Evolutionary conservation across 2,113 vertebrate species (phyloP).

Genomic region (Pipra filicauda): DNA sequence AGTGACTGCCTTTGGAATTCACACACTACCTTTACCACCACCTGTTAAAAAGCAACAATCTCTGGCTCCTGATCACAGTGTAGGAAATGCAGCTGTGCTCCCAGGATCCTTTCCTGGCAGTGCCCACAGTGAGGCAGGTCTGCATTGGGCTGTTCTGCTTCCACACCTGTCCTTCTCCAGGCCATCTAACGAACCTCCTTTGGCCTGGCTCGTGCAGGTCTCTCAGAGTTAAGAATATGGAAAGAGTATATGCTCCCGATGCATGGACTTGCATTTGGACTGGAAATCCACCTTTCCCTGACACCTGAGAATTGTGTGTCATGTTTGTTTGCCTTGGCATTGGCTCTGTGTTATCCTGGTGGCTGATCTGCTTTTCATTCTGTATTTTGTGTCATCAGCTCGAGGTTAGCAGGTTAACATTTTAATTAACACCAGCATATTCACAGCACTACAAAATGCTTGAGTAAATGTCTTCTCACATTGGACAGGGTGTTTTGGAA

Average conservation of each 20-base stretch:
- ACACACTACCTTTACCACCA: neutral
- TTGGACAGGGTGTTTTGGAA: neutral
- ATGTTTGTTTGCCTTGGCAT: neutral
- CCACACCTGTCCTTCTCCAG: fast-evolving
- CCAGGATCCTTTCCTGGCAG: neutral
- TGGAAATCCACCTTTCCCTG: neutral
- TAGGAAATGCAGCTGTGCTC: fast-evolving
- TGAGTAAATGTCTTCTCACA: neutral
- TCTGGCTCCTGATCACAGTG: fast-evolving
- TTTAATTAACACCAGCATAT: neutral
- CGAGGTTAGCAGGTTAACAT: neutral
- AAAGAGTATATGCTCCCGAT: neutral
- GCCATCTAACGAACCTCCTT: neutral
- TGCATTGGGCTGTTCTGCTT: fast-evolving
- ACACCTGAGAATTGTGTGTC: fast-evolving
- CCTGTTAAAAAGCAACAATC: neutral
- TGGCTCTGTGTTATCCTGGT: neutral
- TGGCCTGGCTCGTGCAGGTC: neutral
- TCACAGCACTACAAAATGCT: neutral
- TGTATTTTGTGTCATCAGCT: neutral
- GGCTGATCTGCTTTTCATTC: neutral
- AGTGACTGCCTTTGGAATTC: neutral
- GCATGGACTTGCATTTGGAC: neutral
- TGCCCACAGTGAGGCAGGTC: fast-evolving
- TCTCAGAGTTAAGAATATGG: neutral